A percentile compares a stretch with the other conserved stretches of the same genome.
phyloP scores from a whole-genome alignment of 1,140 invertebrate genomes.

The Drosophila jambulina region DNA sequence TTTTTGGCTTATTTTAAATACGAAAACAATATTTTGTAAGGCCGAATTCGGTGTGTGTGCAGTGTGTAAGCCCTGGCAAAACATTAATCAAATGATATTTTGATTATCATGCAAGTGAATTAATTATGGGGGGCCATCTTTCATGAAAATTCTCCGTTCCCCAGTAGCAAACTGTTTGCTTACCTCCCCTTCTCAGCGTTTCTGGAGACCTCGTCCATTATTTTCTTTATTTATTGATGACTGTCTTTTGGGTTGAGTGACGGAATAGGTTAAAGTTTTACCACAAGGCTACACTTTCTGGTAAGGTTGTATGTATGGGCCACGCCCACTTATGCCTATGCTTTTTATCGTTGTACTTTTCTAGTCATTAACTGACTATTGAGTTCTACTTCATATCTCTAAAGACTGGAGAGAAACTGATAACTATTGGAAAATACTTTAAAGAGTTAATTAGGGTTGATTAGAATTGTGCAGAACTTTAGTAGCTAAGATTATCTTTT shows the following conservation, averaged over 20 bases:
- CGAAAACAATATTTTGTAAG: constrained; percentile 45
- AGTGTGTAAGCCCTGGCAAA: constrained; percentile 36
- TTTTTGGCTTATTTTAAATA: constrained; percentile 35
- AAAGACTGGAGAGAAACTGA: not conserved
- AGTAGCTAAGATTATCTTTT: too few species aligned
- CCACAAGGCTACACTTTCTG: constrained; percentile 12
- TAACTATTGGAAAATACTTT: not conserved
- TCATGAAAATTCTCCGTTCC: not conserved
- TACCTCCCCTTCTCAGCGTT: not conserved
- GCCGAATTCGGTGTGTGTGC: constrained; percentile 48
- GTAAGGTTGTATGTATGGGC: constrained; percentile 3
- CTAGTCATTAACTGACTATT: not conserved
- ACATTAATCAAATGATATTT: constrained; percentile 79
- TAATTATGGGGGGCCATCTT: constrained; percentile 61
- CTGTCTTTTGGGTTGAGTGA: constrained; percentile 33
- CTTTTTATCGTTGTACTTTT: constrained; percentile 19
- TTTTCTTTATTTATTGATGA: constrained; percentile 65
- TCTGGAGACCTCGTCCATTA: constrained; percentile 21
- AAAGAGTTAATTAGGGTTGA: not conserved
- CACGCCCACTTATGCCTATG: constrained; percentile 17
- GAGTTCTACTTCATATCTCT: not conserved
- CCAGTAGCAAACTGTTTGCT: not conserved
- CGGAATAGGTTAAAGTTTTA: constrained; percentile 43
- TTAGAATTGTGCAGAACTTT: not conserved
- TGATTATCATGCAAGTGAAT: constrained; percentile 81